A percentile compares a stretch with the other conserved stretches of the same genome.
These are phyloP conservation scores for Lordiphosa fenestrarum DNA, from an alignment of 2,888 invertebrate genomes.

Conservation along the genomic window DNA sequence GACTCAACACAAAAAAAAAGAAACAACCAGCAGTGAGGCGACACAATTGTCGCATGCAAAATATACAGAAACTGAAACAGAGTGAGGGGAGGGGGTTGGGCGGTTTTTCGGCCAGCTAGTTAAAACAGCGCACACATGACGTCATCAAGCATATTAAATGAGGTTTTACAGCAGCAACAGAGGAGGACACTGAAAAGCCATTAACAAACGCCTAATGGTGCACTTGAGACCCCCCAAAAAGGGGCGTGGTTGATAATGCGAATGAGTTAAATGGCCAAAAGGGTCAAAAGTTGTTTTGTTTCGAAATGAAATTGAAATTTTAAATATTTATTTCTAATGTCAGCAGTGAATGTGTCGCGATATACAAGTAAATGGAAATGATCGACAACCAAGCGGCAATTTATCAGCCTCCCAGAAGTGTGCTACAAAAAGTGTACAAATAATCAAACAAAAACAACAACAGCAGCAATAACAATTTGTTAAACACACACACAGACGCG, in stretches of 20 bases:
- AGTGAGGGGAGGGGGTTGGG: background rate
- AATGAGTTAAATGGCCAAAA: slow-evolving; percentile 51
- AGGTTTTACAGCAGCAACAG: slow-evolving; percentile 39
- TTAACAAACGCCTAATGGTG: slow-evolving; percentile 72
- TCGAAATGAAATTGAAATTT: slow-evolving; percentile 62
- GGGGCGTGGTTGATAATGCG: slow-evolving; percentile 49
- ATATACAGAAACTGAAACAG: background rate
- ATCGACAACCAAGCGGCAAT: slow-evolving; percentile 58
- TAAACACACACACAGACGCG: slow-evolving; percentile 30
- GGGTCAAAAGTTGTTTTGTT: slow-evolving; percentile 25
- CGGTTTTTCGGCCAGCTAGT: slow-evolving; percentile 18
- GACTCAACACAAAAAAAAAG: slow-evolving; percentile 22
- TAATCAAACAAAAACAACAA: slow-evolving; percentile 30
- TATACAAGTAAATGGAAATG: slow-evolving; percentile 38
- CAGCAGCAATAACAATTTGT: slow-evolving; percentile 46
- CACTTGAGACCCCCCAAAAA: slow-evolving; percentile 53
- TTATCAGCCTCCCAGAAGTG: slow-evolving; percentile 69
- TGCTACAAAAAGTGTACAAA: slow-evolving; percentile 52
- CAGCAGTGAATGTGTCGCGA: slow-evolving; percentile 35
- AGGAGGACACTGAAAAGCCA: slow-evolving; percentile 70
- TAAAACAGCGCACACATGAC: slow-evolving; percentile 52
- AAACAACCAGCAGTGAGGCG: slow-evolving; percentile 14
- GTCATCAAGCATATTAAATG: slow-evolving; percentile 72
- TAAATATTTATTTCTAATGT: slow-evolving; percentile 62
- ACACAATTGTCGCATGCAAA: slow-evolving; percentile 37